Evolutionary conservation across 2,113 vertebrate species (phyloP).

Genomic region (Bubalus kerabau): DNA sequence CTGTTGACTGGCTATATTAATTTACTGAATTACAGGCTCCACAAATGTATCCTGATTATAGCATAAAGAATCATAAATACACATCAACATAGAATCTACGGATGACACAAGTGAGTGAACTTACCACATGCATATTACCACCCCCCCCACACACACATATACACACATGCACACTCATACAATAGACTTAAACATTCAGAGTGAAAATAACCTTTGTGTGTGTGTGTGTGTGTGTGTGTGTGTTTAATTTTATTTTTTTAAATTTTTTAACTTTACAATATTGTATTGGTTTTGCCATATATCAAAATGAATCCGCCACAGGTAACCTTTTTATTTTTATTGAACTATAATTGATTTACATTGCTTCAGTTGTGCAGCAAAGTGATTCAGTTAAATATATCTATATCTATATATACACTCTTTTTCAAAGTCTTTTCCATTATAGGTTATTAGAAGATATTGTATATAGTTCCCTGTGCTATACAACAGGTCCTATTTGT

Average conservation of each 20-base stretch:
- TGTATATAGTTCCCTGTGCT: background rate
- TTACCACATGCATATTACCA: background rate
- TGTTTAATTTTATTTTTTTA: too few species aligned
- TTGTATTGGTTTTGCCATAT: too few species aligned
- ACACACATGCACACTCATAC: background rate
- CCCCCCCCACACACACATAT: accelerated
- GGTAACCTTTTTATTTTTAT: background rate
- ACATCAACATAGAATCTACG: background rate
- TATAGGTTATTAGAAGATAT: background rate
- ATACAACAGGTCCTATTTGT: background rate
- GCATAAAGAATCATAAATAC: background rate
- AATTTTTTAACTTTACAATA: too few species aligned
- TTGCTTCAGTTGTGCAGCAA: background rate
- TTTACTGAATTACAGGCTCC: background rate
- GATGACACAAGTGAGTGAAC: background rate
- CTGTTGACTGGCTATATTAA: background rate
- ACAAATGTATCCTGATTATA: background rate
- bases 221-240: too few species aligned
- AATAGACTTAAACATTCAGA: background rate
- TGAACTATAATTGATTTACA: background rate
- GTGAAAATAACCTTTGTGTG: background rate
- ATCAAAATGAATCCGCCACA: too few species aligned
- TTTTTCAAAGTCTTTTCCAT: background rate
- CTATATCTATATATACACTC: background rate
- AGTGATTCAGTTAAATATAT: background rate